phyloP scores from a whole-genome alignment of 2,797 vertebrate genomes.

The Loriculus beryllinus region DNA sequence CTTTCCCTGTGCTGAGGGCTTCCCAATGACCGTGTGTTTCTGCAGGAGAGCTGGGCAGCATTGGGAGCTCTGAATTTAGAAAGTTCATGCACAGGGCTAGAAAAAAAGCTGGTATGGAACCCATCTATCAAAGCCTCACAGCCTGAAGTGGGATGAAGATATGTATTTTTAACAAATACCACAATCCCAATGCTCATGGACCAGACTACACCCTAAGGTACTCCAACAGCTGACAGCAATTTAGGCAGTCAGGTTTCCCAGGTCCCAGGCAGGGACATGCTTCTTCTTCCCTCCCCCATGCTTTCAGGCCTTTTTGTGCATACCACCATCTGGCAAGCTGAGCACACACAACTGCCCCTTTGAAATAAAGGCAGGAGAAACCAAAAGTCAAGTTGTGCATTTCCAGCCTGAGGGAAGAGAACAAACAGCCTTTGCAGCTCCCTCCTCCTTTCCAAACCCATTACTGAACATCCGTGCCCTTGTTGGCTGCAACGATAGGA shows the following conservation, averaged over 20 bases:
- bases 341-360: neutral
- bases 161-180: neutral
- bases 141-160: neutral
- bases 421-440: neutral
- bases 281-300: neutral
- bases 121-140: neutral
- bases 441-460: neutral
- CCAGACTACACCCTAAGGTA: neutral
- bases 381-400: neutral
- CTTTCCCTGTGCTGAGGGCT: neutral
- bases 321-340: neutral
- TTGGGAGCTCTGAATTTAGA: neutral
- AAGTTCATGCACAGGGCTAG: neutral
- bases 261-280: neutral
- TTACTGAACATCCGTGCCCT: neutral
- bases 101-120: neutral
- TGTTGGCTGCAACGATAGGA: neutral
- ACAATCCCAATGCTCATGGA: neutral
- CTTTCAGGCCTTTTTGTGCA: neutral
- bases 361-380: slow-evolving; percentile 5
- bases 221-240: neutral
- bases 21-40: neutral
- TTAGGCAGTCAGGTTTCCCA: neutral
- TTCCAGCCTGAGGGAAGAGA: neutral
- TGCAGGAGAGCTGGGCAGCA: neutral